Base-by-base conservation (phyloP, 2,888 invertebrate species). In the Pollenia amentaria region DNA sequence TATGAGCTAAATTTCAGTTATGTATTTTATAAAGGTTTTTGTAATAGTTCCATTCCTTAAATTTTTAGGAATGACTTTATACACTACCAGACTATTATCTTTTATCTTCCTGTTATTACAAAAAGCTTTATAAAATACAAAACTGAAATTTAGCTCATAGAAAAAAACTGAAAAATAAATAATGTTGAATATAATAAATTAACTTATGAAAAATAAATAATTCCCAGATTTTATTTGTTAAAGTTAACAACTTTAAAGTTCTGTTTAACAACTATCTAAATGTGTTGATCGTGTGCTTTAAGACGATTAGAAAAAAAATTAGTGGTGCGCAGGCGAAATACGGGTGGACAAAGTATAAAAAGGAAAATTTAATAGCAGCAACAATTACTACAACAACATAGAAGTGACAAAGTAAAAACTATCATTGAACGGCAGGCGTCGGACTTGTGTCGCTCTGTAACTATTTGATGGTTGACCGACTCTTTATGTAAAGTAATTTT, bases 391-490 rank as follows among this genome's bases (percentile, higher is more conserved):
- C 14, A 42, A 48, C 9, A 75, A 29, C 11, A 67, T 14, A 12
- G 29, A 55, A 75, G 38, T 70, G 51, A 46, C 65, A 72, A 77
- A 64, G 57, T 69, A 46, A 79, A 75, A 85, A 85, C 46, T 76
- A 76, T 64, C 14, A 62, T 8, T 48, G 42, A 84, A 70, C 67
- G 72, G 77, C 86, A 83, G 79, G 65, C 86, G 80, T 84, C 76
- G 53, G 80, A 77, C 86, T 80, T 77, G 80, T 64, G 83, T 55
- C 76, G 62, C 62, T 67, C 62, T 80, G 21, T 14, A 87, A 55
- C 76, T 87, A 84, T 87, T 87, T 87, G 80, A 80, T 76, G 86
- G 76, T 87, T 87, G 83, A 87, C 62, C 80, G 73, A 80, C 67
- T 76, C 65, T 76, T 44, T 72, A 73, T 87, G 86, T 80, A 80